These are phyloP conservation scores for Scelioninae gen. 2 DNA, from an alignment of 2,888 invertebrate species.

Conservation along the genomic window DNA sequence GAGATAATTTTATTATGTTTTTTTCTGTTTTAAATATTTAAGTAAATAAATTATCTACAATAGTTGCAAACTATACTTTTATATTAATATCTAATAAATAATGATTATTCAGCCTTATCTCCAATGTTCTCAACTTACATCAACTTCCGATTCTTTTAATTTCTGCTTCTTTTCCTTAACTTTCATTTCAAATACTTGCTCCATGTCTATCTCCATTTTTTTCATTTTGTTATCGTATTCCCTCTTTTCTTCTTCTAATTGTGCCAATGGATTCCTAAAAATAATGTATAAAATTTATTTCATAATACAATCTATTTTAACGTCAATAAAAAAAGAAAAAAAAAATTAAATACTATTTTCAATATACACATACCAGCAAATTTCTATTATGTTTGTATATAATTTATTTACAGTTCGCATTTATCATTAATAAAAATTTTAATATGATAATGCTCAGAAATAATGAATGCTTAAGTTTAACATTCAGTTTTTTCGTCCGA, in stretches of 20 bases:
- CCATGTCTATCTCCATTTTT: constrained; percentile 99
- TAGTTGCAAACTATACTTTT: too few relatives aligned
- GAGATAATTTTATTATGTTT: too few relatives aligned
- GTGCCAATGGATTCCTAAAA: constrained; percentile 95
- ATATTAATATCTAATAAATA: too few relatives aligned
- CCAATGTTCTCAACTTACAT: constrained; percentile 78
- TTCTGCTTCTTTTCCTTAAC: constrained; percentile 97
- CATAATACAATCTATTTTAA: too few relatives aligned
- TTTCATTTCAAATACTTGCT: constrained; percentile 99
- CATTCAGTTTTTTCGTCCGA: neutral
- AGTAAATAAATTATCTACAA: too few relatives aligned
- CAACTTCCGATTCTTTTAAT: constrained; percentile 95
- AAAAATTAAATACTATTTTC: constrained; percentile 22
- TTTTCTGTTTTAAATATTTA: constrained; percentile 26
- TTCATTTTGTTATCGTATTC: constrained; percentile 98
- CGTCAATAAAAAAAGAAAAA: too few relatives aligned
- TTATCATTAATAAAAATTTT: neutral
- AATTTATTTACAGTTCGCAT: constrained; percentile 15
- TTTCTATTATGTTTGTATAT: constrained; percentile 13
- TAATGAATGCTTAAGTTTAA: neutral
- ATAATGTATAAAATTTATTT: too few relatives aligned
- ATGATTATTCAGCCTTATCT: too few relatives aligned
- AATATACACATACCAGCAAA: constrained; percentile 27
- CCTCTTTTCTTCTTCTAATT: constrained; percentile 98
- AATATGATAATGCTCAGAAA: neutral